Conservation (phyloP, 2,797 vertebrate genomes). For the Adrianichthys oophorus region DNA sequence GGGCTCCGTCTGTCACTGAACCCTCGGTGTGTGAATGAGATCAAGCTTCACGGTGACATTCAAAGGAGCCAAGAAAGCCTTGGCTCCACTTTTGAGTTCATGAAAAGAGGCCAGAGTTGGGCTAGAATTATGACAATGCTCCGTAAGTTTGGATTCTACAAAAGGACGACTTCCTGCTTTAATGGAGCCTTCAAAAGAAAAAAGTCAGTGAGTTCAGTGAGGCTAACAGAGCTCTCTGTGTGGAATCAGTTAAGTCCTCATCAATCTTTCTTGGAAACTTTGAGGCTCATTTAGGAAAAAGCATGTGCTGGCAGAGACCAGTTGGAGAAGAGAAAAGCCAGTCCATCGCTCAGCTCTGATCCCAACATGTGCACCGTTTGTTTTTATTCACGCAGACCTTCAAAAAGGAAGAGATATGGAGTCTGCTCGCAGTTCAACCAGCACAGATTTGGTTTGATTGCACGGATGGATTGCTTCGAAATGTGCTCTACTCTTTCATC, state of each 20-base stretch:
- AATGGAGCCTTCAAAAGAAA: conserved; percentile 8
- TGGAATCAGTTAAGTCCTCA: conserved; percentile 15
- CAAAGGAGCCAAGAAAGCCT: conserved; percentile 35
- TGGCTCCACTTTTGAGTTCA: conserved; percentile 19
- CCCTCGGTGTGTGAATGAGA: conserved; percentile 31
- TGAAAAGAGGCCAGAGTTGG: conserved; percentile 18
- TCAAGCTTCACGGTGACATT: conserved; percentile 33
- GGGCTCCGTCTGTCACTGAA: conserved; percentile 23
- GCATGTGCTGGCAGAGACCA: conserved; percentile 38
- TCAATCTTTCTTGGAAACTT: conserved; percentile 41
- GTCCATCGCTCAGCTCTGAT: conserved; percentile 21
- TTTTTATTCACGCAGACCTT: conserved; percentile 17
- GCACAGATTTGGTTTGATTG: conserved; percentile 15
- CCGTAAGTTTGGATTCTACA: neutral
- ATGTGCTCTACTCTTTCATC: conserved; percentile 34
- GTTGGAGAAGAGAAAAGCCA: conserved; percentile 18
- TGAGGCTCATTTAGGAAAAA: conserved; percentile 66
- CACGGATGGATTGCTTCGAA: conserved; percentile 15
- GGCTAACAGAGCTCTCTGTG: conserved; percentile 18
- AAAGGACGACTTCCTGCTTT: conserved; percentile 12
- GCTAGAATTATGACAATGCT: conserved; percentile 20
- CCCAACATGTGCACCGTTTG: conserved; percentile 20
- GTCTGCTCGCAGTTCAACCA: conserved; percentile 7
- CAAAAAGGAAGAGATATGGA: conserved; percentile 18
- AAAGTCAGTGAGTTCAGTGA: conserved; percentile 26